phyloP scores from a whole-genome alignment of 2,113 vertebrate species.

The Pterocles gutturalis region DNA sequence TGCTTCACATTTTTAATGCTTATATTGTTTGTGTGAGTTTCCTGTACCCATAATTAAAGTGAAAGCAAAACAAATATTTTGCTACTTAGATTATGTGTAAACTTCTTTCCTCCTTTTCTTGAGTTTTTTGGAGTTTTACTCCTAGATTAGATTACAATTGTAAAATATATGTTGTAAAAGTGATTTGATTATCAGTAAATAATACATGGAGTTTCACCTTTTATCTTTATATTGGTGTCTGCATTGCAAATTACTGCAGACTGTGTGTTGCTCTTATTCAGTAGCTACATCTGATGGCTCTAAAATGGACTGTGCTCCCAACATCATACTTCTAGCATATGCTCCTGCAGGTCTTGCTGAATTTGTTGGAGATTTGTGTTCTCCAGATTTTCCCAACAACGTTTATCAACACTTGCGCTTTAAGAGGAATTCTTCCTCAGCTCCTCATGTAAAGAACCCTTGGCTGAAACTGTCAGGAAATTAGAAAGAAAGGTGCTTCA shows the following conservation, averaged over 20 bases:
- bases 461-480: background rate
- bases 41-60: conserved; percentile 21
- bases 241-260: background rate
- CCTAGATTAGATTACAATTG: conserved; percentile 46
- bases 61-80: conserved; percentile 56
- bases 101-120: conserved; percentile 10
- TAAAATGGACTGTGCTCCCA: background rate
- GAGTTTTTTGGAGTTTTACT: conserved; percentile 10
- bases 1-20: conserved; percentile 60
- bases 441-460: background rate
- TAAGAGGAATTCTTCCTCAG: background rate
- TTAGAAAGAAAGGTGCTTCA: background rate
- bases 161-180: background rate
- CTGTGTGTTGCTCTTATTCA: background rate
- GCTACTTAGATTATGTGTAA: conserved; percentile 49
- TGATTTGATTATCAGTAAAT: background rate
- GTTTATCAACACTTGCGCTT: background rate
- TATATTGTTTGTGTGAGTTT: conserved; percentile 54
- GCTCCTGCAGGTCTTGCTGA: background rate
- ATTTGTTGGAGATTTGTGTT: background rate
- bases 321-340: background rate
- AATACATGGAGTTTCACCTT: background rate
- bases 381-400: background rate
- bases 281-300: background rate
- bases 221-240: background rate